Percentiles rank a stretch among this genome's conserved stretches.
These are phyloP conservation scores for Chloropsis hardwickii DNA, from an alignment of 2,113 vertebrate genomes.

Conservation along the genomic window DNA sequence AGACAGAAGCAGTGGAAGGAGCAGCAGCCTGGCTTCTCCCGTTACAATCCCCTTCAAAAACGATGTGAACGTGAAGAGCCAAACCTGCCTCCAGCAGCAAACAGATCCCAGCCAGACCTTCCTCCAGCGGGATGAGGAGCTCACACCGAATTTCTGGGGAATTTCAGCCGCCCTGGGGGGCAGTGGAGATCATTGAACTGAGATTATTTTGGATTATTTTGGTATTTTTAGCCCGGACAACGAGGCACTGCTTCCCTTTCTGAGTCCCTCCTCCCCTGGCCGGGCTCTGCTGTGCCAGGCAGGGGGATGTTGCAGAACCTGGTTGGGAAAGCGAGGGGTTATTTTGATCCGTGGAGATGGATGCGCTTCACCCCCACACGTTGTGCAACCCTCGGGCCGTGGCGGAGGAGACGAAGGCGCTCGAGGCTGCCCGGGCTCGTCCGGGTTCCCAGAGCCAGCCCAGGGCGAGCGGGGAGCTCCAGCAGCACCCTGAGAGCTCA, in stretches of 20 bases:
- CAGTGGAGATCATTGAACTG: rapidly evolving
- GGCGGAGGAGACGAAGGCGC: background rate
- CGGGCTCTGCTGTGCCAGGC: background rate
- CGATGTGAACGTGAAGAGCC: rapidly evolving
- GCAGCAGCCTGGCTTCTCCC: background rate
- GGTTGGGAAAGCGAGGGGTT: constrained; percentile 14
- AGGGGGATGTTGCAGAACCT: background rate
- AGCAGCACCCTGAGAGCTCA: rapidly evolving
- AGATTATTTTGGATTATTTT: constrained; percentile 2
- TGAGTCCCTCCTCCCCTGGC: background rate
- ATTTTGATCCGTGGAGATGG: background rate
- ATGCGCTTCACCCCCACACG: background rate
- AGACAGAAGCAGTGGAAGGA: rapidly evolving
- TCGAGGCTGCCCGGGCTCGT: background rate
- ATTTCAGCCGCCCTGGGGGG: background rate
- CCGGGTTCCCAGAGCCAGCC: background rate
- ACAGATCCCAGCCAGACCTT: background rate
- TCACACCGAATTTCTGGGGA: rapidly evolving
- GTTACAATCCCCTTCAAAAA: rapidly evolving
- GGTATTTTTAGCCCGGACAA: constrained; percentile 31
- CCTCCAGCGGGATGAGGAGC: background rate
- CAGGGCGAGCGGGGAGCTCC: background rate
- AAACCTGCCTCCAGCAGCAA: background rate
- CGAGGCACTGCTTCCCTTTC: background rate
- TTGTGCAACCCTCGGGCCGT: background rate